Conservation (phyloP, 1,140 invertebrate genomes). For the Polyergus mexicanus region DNA sequence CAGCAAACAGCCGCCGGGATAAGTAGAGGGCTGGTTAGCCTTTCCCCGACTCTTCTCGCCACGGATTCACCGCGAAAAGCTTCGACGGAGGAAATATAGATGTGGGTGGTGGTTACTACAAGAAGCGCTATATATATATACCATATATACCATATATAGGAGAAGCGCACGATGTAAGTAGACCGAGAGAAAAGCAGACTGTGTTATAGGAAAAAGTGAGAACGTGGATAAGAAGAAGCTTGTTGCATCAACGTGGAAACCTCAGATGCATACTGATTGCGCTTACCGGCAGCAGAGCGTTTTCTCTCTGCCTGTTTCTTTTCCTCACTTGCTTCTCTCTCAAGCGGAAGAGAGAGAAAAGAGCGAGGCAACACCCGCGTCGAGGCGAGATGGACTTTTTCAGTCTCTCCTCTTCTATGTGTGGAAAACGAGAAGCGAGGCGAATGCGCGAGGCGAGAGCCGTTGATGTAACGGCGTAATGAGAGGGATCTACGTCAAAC, state of each 20-base stretch:
- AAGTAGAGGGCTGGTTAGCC: constrained; percentile 49
- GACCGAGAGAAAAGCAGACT: constrained; percentile 41
- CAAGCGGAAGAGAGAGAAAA: background rate
- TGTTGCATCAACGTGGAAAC: constrained; percentile 64
- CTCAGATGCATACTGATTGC: constrained; percentile 61
- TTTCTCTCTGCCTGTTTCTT: background rate
- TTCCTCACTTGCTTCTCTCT: background rate
- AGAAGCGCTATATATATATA: constrained; percentile 5
- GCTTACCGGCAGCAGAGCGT: constrained; percentile 28
- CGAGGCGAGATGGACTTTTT: constrained; percentile 50
- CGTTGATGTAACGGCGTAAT: constrained; percentile 37
- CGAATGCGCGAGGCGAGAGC: background rate
- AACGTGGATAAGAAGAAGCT: constrained; percentile 60
- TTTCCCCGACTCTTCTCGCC: background rate
- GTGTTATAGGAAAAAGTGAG: constrained; percentile 29
- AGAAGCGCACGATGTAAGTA: constrained; percentile 41
- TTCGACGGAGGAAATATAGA: constrained; percentile 28
- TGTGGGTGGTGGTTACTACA: constrained; percentile 23
- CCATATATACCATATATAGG: background rate
- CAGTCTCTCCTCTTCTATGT: background rate
- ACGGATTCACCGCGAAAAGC: background rate
- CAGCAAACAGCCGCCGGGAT: constrained; percentile 19
- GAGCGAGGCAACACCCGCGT: background rate
- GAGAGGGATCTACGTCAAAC: constrained; percentile 44
- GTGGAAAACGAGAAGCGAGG: constrained; percentile 15